Percentiles rank a stretch among this genome's conserved stretches.
These are phyloP conservation scores for Onychomys torridus DNA, from an alignment of 2,797 vertebrate genomes.

Conservation along the genomic window DNA sequence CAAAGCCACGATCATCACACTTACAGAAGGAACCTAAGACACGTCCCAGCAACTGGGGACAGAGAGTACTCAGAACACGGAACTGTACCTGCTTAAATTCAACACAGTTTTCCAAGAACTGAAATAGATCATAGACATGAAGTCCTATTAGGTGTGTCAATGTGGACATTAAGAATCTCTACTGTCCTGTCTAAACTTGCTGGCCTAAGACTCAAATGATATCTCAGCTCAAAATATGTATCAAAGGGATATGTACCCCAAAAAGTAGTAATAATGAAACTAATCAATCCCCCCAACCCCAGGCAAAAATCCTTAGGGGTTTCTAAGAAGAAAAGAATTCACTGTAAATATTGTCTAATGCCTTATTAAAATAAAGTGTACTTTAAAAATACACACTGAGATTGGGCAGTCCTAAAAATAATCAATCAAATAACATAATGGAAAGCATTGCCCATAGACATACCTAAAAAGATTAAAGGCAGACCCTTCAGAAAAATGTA, in stretches of 20 bases:
- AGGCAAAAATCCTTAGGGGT: slow-evolving; percentile 8
- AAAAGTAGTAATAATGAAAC: neutral
- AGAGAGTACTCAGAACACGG: neutral
- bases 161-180: neutral
- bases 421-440: neutral
- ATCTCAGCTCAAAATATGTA: neutral
- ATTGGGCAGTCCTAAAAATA: neutral
- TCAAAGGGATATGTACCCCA: neutral
- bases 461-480: neutral
- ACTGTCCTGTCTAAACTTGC: neutral
- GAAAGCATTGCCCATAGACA: neutral
- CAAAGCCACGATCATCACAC: neutral
- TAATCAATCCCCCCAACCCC: neutral
- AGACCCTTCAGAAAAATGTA: neutral
- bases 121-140: neutral
- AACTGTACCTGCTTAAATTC: neutral
- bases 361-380: neutral
- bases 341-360: neutral
- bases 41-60: neutral
- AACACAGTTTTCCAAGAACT: slow-evolving; percentile 13
- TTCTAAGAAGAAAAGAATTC: slow-evolving; percentile 2
- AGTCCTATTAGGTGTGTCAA: neutral
- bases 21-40: neutral
- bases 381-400: neutral
- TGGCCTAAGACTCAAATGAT: slow-evolving; percentile 11